Evolutionary conservation across 2,888 invertebrate species (phyloP).

Genomic region (Trissoscelio sp.): DNA sequence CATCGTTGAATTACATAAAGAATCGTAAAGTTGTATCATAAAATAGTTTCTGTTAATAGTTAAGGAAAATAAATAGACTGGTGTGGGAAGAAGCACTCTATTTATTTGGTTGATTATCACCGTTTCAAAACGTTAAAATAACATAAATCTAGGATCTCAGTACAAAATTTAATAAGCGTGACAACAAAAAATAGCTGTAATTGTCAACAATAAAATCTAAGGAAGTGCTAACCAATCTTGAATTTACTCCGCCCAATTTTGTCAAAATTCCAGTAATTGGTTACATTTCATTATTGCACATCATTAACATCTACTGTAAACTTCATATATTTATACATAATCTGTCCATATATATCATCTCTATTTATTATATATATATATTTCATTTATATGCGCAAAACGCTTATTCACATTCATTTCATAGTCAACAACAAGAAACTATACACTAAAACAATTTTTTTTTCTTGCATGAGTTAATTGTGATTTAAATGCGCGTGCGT

Average conservation of each 20-base stretch:
- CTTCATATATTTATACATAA: constrained; percentile 22
- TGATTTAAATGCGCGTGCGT: constrained; percentile 31
- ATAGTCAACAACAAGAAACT: constrained; percentile 13
- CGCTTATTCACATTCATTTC: constrained; percentile 3
- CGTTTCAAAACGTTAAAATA: constrained; percentile 36
- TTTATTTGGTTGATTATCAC: constrained; percentile 70
- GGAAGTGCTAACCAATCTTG: constrained; percentile 1
- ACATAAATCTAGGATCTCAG: constrained; percentile 22
- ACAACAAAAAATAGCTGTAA: constrained; percentile 7
- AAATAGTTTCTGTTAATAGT: no score
- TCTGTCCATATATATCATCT: constrained; percentile 10
- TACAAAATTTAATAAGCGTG: constrained; percentile 42
- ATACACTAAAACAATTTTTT: constrained; percentile 31
- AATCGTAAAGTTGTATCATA: no score
- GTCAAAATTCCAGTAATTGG: constrained; percentile 10
- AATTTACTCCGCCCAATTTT: background rate
- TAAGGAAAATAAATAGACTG: no score
- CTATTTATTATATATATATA: constrained; percentile 17
- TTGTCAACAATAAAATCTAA: constrained; percentile 8
- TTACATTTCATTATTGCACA: constrained; percentile 30
- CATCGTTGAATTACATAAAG: no score
- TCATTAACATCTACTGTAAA: constrained; percentile 6
- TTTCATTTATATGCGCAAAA: background rate
- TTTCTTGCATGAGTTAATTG: constrained; percentile 8
- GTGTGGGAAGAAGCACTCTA: constrained; percentile 34